phyloP scores from a whole-genome alignment of 2,113 vertebrate genomes.

The Hippocampus zosterae region DNA sequence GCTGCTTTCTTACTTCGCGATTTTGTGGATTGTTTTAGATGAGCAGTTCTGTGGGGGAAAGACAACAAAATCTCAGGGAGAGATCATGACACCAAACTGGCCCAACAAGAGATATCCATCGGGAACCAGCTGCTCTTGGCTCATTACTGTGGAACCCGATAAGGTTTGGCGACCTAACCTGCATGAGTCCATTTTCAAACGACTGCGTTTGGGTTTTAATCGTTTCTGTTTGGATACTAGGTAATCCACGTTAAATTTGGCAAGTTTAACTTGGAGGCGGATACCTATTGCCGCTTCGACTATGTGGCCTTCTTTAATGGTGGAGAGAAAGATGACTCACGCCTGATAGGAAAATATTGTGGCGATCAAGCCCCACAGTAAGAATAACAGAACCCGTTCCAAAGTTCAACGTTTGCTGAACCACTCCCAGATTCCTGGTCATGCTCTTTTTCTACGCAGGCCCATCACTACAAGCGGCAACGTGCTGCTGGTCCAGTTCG shows the following conservation, averaged over 20 bases:
- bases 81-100: constrained; percentile 85
- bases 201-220: neutral
- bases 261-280: constrained; percentile 82
- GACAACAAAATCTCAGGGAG: constrained; percentile 74
- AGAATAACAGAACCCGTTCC: constrained; percentile 40
- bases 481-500: constrained; percentile 85
- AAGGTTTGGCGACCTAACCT: constrained; percentile 63
- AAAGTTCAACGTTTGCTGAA: neutral
- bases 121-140: constrained; percentile 87
- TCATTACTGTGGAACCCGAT: constrained; percentile 77
- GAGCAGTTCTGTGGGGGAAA: constrained; percentile 76
- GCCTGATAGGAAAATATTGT: constrained; percentile 80
- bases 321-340: constrained; percentile 74
- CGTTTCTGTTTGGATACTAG: constrained; percentile 55
- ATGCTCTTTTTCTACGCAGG: constrained; percentile 40
- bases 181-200: neutral
- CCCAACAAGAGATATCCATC: constrained; percentile 82
- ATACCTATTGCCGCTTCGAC: constrained; percentile 86
- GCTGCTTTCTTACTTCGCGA: neutral
- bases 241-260: constrained; percentile 80
- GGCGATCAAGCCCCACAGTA: constrained; percentile 78
- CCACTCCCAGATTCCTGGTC: neutral
- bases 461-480: constrained; percentile 74
- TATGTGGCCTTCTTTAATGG: constrained; percentile 85
- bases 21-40: constrained; percentile 37